phyloP scores from a whole-genome alignment of 2,113 vertebrate genomes.

The Thryonomys swinderianus region DNA sequence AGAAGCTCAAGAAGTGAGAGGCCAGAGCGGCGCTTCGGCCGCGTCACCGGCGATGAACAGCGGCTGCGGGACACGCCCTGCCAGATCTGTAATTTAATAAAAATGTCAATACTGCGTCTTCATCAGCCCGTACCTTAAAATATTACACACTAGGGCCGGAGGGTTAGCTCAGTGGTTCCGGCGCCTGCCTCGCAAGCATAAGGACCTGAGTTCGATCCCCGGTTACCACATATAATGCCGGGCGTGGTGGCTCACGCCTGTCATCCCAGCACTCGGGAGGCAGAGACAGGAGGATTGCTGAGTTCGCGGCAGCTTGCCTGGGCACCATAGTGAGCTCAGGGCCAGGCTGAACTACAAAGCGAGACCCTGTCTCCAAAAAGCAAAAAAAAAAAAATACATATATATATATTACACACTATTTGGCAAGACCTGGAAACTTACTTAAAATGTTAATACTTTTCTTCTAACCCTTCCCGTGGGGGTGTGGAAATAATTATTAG shows the following conservation, averaged over 20 bases:
- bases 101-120: conserved; percentile 44
- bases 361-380: no score
- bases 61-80: conserved; percentile 23
- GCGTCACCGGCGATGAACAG: not conserved
- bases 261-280: no score
- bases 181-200: no score
- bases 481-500: conserved; percentile 42
- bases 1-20: conserved; percentile 95
- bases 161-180: no score
- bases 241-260: no score
- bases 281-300: no score
- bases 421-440: conserved; percentile 22
- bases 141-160: conserved; percentile 52
- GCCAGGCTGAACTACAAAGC: no score
- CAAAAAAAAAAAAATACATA: no score
- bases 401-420: conserved; percentile 49
- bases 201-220: no score
- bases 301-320: no score
- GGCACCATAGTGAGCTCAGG: no score
- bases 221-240: no score
- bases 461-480: conserved; percentile 23
- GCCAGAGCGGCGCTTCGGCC: conserved; percentile 3
- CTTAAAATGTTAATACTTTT: conserved; percentile 55
- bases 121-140: conserved; percentile 58
- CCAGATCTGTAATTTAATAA: conserved; percentile 76